phyloP scores from a whole-genome alignment of 2,113 vertebrate species.

The Rutilus rutilus region DNA sequence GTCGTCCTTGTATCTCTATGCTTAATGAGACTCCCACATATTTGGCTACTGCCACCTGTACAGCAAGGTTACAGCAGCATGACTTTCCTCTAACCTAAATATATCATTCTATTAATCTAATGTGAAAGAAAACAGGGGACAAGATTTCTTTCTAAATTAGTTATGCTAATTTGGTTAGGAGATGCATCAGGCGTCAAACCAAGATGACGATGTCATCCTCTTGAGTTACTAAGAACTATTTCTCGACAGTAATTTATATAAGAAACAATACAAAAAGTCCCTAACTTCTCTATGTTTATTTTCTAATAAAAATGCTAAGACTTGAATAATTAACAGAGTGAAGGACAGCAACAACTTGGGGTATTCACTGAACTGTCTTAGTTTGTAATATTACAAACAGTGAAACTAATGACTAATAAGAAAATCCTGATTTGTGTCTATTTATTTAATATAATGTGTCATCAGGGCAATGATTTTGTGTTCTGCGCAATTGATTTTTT shows the following conservation, averaged over 20 bases:
- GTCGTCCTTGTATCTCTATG: constrained; percentile 39
- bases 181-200: background rate
- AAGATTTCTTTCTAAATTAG: background rate
- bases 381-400: constrained; percentile 1
- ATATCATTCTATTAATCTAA: background rate
- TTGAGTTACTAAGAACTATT: background rate
- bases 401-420: constrained; percentile 3
- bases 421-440: background rate
- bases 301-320: no score
- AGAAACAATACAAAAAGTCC: background rate
- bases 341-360: background rate
- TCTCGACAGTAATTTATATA: background rate
- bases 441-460: background rate
- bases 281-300: background rate
- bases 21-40: constrained; percentile 30
- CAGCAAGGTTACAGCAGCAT: constrained; percentile 8
- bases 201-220: background rate
- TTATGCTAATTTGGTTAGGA: no score
- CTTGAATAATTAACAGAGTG: background rate
- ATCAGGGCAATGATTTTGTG: background rate
- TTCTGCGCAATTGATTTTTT: background rate
- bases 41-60: constrained; percentile 16
- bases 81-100: constrained; percentile 13
- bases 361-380: background rate
- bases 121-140: background rate